phyloP scores from a whole-genome alignment of 1,140 invertebrate genomes.

The Phymastichus coffea region DNA sequence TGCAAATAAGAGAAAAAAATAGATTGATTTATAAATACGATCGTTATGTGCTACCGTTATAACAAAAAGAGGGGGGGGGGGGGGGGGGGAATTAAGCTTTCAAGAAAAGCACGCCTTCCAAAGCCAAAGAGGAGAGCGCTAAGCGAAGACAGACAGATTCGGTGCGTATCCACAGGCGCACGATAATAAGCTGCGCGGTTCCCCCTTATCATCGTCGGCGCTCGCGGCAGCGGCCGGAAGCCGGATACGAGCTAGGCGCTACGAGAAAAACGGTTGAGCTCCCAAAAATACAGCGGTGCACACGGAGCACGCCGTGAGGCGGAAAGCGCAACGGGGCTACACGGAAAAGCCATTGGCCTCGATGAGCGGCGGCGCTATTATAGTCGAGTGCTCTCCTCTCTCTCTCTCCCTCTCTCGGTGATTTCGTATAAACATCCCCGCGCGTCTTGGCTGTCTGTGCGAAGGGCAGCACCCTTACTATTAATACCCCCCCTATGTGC shows the following conservation, averaged over 20 bases:
- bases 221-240: conserved; percentile 7
- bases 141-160: background rate
- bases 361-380: background rate
- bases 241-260: conserved; percentile 5
- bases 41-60: too few relatives aligned
- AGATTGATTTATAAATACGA: too few relatives aligned
- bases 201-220: conserved; percentile 10
- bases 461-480: too few relatives aligned
- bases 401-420: too few relatives aligned
- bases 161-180: background rate
- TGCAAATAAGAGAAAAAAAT: too few relatives aligned
- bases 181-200: background rate
- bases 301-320: background rate
- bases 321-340: background rate
- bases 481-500: conserved; percentile 19
- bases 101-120: too few relatives aligned
- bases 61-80: too few relatives aligned
- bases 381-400: too few relatives aligned
- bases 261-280: conserved; percentile 20
- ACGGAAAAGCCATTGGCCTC: background rate
- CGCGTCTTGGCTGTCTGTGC: too few relatives aligned
- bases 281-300: conserved; percentile 21
- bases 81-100: too few relatives aligned
- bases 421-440: background rate
- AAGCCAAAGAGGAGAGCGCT: too few relatives aligned